Conservation (phyloP, 2,113 vertebrate genomes). For the Petromus typicus region DNA sequence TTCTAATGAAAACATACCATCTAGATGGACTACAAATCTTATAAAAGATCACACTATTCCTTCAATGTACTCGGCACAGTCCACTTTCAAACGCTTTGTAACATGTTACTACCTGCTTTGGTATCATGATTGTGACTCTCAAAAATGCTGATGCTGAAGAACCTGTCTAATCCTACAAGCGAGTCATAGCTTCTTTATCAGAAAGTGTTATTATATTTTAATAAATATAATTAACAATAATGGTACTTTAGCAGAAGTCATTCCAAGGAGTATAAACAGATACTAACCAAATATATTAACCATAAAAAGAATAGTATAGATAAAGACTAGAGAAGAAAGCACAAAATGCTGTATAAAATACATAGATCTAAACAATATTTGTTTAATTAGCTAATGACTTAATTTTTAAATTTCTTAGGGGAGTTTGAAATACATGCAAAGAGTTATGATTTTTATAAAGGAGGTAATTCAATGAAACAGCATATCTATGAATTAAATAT, state of each 20-base stretch:
- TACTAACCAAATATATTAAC: background rate
- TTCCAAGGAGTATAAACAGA: background rate
- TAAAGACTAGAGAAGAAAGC: background rate
- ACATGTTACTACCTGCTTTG: background rate
- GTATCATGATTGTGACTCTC: background rate
- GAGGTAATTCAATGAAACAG: background rate
- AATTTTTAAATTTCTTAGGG: background rate
- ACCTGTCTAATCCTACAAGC: background rate
- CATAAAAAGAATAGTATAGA: background rate
- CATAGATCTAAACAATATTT: background rate
- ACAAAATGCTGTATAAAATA: background rate
- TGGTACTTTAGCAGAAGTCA: background rate
- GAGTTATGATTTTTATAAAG: background rate
- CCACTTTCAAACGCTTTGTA: background rate
- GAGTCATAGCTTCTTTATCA: background rate
- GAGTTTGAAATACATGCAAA: background rate
- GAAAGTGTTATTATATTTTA: background rate
- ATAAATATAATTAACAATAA: background rate
- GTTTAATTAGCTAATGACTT: slow-evolving; percentile 33
- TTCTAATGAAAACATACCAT: background rate
- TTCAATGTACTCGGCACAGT: background rate
- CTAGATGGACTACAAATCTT: background rate
- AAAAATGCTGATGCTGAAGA: background rate
- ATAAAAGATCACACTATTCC: background rate
- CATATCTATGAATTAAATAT: background rate